A percentile compares a stretch with the other conserved stretches of the same genome.
phyloP scores from a whole-genome alignment of 1,140 invertebrate species.

The Rhagoletis zephyria region DNA sequence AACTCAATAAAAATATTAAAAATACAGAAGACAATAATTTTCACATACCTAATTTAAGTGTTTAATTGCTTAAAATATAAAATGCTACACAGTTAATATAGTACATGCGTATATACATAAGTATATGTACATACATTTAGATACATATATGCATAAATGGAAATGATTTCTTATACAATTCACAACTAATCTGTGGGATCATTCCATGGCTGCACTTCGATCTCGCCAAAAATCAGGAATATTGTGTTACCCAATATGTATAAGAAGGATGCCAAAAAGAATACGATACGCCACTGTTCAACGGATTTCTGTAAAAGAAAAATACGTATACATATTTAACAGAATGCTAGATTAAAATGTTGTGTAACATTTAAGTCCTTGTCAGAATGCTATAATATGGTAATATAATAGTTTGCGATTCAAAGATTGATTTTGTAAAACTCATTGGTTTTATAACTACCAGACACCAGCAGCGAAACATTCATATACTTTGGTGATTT shows the following conservation, averaged over 20 bases:
- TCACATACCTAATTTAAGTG: too few relatives aligned
- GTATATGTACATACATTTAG: background rate
- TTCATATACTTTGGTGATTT: too few relatives aligned
- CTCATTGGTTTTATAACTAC: too few relatives aligned
- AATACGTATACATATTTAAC: slow-evolving; percentile 63
- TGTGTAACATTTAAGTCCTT: too few relatives aligned
- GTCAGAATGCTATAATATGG: too few relatives aligned
- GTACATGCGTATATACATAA: too few relatives aligned
- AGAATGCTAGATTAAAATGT: background rate
- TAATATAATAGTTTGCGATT: too few relatives aligned
- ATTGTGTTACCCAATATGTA: slow-evolving; percentile 81
- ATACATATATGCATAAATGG: background rate
- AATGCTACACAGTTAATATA: too few relatives aligned
- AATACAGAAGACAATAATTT: slow-evolving; percentile 42
- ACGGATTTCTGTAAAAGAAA: slow-evolving; percentile 74
- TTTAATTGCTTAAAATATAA: too few relatives aligned
- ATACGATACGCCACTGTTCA: slow-evolving; percentile 82
- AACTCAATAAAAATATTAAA: too few relatives aligned
- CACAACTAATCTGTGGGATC: slow-evolving; percentile 36
- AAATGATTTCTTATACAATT: background rate
- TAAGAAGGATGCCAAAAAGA: slow-evolving; percentile 81
- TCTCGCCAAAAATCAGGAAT: slow-evolving; percentile 80
- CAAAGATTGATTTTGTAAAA: too few relatives aligned
- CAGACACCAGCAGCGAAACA: too few relatives aligned
- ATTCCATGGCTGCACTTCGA: slow-evolving; percentile 80